Evolutionary conservation across 1,140 invertebrate species (phyloP), one percentile per base, ranked within the genome.

Genomic region (Drosophila tristis): DNA sequence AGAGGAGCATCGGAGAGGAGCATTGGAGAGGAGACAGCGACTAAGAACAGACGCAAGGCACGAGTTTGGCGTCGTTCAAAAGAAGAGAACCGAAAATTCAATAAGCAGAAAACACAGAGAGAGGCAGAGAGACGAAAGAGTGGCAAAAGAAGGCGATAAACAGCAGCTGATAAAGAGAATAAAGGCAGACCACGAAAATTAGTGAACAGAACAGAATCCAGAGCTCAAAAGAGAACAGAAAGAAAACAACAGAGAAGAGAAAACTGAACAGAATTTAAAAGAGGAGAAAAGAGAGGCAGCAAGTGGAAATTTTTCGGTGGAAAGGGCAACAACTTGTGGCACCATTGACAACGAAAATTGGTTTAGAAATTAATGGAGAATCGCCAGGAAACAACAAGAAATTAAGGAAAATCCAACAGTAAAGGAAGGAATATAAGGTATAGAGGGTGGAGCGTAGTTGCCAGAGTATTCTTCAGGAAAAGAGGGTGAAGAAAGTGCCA

Each of bases 121-220:
- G 35, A 39, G 11, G 1, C 35, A 39, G 35, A 39, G 31, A 11
- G 3, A 35, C 31, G 58, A 78, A 61, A 59, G 49, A 35, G 35
- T 13, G 35, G 20, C 25, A 48, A 64, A 53, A 56, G 50, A 76
- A 53, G 7, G 23, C 58, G 78, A 87, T 86, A 87, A 86, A 86
- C 78, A 81, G 78, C 78, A 82, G 81, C 82, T 87, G 78, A 86
- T 86, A 86, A 86, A 87, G 63, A 65, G 35, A 20, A 66, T 75
- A 55, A 86, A 80, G 63, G 70, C 60, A 78, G 74, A 71, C 62
- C 63, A 84, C 78, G 65, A 86, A 87, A 87, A 86, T 80, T 87
- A 85, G 81, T 80, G 58, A 70, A 73, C 63, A 66, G 61, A 31
- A 42, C 39, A 2, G 49, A 72, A 67, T 51, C 31, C 49, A 77